Percentiles rank a stretch among this genome's conserved stretches.
Evolutionary conservation across 2,113 vertebrate genomes (phyloP).

Genomic region (Pogonocichla stellata): DNA sequence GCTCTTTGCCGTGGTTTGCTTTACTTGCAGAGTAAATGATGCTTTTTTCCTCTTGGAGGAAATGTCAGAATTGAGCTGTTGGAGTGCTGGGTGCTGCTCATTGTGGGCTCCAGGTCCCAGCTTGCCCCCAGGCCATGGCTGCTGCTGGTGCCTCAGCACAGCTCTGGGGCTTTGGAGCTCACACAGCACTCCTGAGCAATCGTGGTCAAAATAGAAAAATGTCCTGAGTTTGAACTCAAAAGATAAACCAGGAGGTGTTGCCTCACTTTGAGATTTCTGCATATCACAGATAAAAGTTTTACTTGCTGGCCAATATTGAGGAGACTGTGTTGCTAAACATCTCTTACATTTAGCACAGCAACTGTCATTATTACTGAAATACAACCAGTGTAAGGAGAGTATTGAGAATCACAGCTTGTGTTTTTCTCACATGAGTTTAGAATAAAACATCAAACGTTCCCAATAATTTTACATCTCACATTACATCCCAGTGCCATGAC

Average conservation of each 20-base stretch:
- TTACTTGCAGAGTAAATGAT: neutral
- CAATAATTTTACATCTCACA: neutral
- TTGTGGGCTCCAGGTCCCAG: neutral
- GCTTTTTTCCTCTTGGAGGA: neutral
- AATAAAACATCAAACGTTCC: neutral
- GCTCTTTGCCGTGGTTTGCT: neutral
- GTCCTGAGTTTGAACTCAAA: neutral
- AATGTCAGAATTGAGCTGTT: neutral
- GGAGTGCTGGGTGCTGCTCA: neutral
- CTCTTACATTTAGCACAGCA: neutral
- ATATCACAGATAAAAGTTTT: neutral
- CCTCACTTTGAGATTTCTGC: neutral
- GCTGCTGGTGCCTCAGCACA: neutral
- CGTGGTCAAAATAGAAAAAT: neutral
- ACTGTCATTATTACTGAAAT: slow-evolving; percentile 21
- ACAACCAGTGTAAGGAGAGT: neutral
- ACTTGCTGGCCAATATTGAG: neutral
- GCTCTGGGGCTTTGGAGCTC: neutral
- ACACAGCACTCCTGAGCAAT: neutral
- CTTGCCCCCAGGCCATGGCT: neutral
- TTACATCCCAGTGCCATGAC: neutral
- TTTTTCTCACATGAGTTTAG: neutral
- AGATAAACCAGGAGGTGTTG: neutral
- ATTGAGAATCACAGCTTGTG: neutral
- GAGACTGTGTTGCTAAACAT: neutral